These are phyloP conservation scores for Nymphalis io DNA, from an alignment of 1,140 invertebrate species.

Conservation along the genomic window DNA sequence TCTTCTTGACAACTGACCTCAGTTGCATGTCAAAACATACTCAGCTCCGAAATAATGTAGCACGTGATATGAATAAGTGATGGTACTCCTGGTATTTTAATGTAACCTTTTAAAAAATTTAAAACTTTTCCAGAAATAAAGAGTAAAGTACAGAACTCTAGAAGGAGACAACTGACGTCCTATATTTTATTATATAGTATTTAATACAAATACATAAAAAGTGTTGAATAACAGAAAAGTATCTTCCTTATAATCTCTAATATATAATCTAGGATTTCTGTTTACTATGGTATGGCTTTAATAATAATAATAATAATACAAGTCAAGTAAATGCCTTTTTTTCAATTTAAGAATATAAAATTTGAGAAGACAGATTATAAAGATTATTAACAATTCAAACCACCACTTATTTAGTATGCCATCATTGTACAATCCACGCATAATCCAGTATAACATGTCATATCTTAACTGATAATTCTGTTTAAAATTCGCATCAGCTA, in stretches of 20 bases:
- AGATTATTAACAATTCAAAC: neutral
- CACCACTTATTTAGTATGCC: constrained; percentile 11
- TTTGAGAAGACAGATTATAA: neutral
- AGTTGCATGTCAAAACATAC: constrained; percentile 5
- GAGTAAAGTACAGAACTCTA: too few species aligned
- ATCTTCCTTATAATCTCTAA: too few species aligned
- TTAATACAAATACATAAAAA: too few species aligned
- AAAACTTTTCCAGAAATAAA: too few species aligned
- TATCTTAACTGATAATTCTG: constrained; percentile 24
- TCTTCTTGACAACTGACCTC: constrained; percentile 21
- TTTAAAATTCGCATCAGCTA: constrained; percentile 31
- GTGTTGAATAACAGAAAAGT: too few species aligned
- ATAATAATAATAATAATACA: too few species aligned
- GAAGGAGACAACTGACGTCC: too few species aligned
- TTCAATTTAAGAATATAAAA: too few species aligned
- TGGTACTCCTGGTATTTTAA: neutral
- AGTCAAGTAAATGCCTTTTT: too few species aligned
- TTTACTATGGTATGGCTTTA: too few species aligned
- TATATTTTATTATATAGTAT: too few species aligned
- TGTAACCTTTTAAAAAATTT: neutral
- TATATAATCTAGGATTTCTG: too few species aligned
- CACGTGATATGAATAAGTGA: neutral
- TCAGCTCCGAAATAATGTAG: constrained; percentile 1
- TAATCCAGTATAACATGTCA: constrained; percentile 15
- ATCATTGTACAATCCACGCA: constrained; percentile 21